phyloP scores from a whole-genome alignment of 2,113 vertebrate species.

The Irena cyanogastra region DNA sequence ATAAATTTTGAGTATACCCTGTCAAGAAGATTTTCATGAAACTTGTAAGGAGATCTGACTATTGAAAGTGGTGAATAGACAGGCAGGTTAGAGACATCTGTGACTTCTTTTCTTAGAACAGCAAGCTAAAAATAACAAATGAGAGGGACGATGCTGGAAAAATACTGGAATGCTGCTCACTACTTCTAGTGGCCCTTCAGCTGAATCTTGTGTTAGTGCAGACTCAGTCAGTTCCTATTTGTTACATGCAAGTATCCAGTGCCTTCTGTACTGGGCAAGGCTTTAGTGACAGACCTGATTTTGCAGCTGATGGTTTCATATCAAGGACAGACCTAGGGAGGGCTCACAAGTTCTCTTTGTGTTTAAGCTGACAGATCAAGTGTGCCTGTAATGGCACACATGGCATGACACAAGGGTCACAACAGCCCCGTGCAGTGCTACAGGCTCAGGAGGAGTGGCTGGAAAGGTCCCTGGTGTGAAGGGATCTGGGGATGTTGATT shows the following conservation, averaged over 20 bases:
- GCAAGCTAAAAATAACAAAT: neutral
- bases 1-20: neutral
- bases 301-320: neutral
- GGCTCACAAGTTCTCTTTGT: neutral
- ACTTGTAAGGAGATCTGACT: neutral
- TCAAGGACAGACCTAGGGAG: neutral
- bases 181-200: neutral
- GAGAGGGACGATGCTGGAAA: neutral
- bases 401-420: too few species aligned
- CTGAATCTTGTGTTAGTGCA: neutral
- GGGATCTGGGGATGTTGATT: neutral
- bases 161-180: neutral
- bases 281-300: neutral
- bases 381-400: neutral
- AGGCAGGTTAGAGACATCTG: neutral
- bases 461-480: neutral
- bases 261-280: neutral
- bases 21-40: neutral
- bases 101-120: neutral
- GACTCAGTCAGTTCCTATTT: neutral
- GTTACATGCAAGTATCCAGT: neutral
- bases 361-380: neutral
- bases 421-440: rapidly evolving
- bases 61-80: neutral
- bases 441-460: rapidly evolving